Evolutionary conservation across 2,113 vertebrate species (phyloP), one percentile per base, ranked within the genome.

Genomic region (Eptesicus fuscus): DNA sequence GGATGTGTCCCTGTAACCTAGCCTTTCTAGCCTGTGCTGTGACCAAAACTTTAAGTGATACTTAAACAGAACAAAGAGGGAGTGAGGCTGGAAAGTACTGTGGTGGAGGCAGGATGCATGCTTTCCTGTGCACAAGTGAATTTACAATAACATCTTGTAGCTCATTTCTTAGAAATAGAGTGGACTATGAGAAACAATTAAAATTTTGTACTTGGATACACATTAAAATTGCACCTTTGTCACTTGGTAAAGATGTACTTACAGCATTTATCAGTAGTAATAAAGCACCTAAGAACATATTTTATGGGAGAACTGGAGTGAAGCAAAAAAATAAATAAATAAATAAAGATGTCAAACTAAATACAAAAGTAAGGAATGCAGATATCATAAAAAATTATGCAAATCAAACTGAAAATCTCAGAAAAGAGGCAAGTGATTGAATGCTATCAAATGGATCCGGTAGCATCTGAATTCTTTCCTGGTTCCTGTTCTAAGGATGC

Each of bases 131-230:
- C 22, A 70, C 1, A 25, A 51, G 49, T 9, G 49, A 91, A 63
- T 70, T 83, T 8, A 35, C 9, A 30, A 32, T 35, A 18, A 67
- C 56, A 42, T 4, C 4, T 42, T n/a, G 20, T n/a, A 49, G 28
- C n/a, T 42, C 12, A 25, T 61, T 93, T 95, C 69, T 91, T 42
- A 40, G 59, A 76, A 67, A 51, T 23, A 2, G 13, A 83, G 20
- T 20, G 1, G 28, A 30, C 76, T 74, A 61, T 6, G 3, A 53
- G 13, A 82, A 86, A 11, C 25, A 65, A n/a, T 37, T 4, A 35
- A 59, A 18, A 32, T 30, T 35, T 37, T 37, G 37, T 37, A 4
- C 37, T 37, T 61, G 35, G 30, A 51, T 22, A 2, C 4, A 23
- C 51, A 9, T 32, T 42, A 5, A 8, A 53, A 7, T 4, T 22